Conservation (phyloP, 2,113 vertebrate genomes). For the Brevimyrus niger region DNA sequence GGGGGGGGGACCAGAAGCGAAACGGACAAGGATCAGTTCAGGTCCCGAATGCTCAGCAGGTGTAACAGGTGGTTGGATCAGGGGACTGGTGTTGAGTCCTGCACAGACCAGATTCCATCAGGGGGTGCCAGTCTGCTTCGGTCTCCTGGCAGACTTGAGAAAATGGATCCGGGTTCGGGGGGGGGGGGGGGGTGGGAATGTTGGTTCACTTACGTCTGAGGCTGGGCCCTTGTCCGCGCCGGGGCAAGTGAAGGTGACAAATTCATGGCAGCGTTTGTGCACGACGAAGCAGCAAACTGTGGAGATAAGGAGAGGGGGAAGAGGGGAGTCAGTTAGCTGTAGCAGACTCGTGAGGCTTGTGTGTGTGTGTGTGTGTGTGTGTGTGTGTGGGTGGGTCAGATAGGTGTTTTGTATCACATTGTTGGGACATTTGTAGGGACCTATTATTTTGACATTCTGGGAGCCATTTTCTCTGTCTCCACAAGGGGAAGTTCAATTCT, state of each 20-base stretch:
- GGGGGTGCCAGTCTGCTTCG: not conserved
- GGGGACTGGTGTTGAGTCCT: not conserved
- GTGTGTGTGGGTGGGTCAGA: too few species aligned
- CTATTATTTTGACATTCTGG: too few species aligned
- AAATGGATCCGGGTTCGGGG: not conserved
- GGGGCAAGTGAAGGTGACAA: constrained; percentile 23
- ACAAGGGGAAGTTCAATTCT: too few species aligned
- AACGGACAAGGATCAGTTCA: not conserved
- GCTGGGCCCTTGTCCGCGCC: constrained; percentile 11
- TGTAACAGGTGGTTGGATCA: not conserved
- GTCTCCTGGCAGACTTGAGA: not conserved
- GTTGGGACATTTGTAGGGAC: too few species aligned
- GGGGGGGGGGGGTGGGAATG: not conserved
- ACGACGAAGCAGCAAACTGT: constrained; percentile 21
- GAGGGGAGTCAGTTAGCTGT: constrained; percentile 13
- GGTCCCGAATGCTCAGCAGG: not conserved
- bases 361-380: not conserved
- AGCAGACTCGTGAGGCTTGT: not conserved
- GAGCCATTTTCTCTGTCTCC: too few species aligned
- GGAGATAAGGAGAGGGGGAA: constrained; percentile 31
- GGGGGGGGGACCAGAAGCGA: too few species aligned
- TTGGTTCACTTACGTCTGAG: not conserved
- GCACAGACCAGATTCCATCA: not conserved
- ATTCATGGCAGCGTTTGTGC: constrained; percentile 23
- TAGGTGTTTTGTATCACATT: too few species aligned